Percentiles rank a stretch among this genome's conserved stretches.
Conservation (phyloP, 1,140 invertebrate species). For the Agrypnia vestita region DNA sequence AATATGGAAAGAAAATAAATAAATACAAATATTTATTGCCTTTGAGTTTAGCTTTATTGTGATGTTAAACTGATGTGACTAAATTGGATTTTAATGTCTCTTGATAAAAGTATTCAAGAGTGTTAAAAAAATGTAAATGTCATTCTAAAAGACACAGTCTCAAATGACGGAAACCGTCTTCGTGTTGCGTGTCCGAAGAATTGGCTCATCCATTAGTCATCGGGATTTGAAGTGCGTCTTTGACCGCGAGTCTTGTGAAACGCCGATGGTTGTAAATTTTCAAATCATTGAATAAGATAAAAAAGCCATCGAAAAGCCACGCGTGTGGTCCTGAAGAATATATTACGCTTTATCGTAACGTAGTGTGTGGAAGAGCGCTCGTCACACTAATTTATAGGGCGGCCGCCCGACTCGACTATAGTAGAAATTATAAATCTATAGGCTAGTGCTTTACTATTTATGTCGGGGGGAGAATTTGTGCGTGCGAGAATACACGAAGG, state of each 20-base stretch:
- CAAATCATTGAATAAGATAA: conserved; percentile 60
- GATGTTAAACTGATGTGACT: too few relatives aligned
- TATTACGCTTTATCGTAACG: conserved; percentile 58
- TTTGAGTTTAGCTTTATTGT: neutral
- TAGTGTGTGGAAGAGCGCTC: conserved; percentile 46
- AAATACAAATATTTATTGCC: neutral
- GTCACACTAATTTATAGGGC: conserved; percentile 59
- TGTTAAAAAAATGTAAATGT: too few relatives aligned
- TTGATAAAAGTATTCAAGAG: too few relatives aligned
- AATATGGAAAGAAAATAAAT: neutral
- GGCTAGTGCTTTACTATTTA: too few relatives aligned
- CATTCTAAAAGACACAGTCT: too few relatives aligned
- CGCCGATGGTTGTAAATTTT: conserved; percentile 57
- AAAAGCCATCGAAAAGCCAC: conserved; percentile 55
- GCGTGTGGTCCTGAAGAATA: conserved; percentile 58
- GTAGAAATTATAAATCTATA: conserved; percentile 29
- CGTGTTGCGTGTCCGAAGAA: neutral
- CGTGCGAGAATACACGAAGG: too few relatives aligned
- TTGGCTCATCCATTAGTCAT: conserved; percentile 42
- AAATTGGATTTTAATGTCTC: too few relatives aligned
- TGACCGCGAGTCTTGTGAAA: conserved; percentile 12
- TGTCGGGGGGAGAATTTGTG: too few relatives aligned
- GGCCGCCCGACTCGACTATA: conserved; percentile 35
- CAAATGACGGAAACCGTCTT: too few relatives aligned
- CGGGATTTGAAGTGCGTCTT: conserved; percentile 29